Evolutionary conservation across 2,113 vertebrate species (phyloP), one percentile per base, ranked within the genome.

Genomic region (Carassius gibelio): DNA sequence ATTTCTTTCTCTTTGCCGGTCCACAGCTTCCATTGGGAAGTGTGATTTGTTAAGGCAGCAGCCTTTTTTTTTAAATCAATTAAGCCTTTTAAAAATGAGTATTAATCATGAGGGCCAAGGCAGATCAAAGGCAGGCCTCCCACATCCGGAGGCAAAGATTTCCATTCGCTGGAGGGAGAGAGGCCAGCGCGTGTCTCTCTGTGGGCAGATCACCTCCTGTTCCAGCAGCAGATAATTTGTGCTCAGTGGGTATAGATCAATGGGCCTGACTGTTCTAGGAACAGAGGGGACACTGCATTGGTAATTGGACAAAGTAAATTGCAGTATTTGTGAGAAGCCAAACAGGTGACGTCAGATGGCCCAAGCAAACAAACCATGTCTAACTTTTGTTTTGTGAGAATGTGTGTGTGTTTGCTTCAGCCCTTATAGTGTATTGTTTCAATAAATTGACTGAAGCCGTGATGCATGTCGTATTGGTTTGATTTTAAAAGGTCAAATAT

Each of bases 221-320:
- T 92, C 69, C 30, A 57, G 92, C 83, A 94, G 91, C n/a, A 86
- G 90, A 92, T 96, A 95, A 96, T 96, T 95, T 95, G 95, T 96
- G 96, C 96, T 95, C 95, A 93, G 92, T 95, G 94, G 93, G 92
- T 93, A 93, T 92, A 93, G 95, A 96, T 96, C 96, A 96, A 95
- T 96, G 93, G 94, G 89, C 76, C 48, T 71, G 77, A 81, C 86
- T 92, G 85, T 88, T 95, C 93, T 90, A 26, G 69, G 91, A 69
- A 94, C 93, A 90, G 89, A 90, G 88, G 93, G 78, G 82, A 84
- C 57, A 36, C 57, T 61, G 89, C 89, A 88, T 88, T 2, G 85
- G 88, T 95, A 96, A 96, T 95, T 95, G 95, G 92, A 88, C 93
- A 88, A 87, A 94, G 95, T 95, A 95, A 95, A 96, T 95, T 93